Evolutionary conservation across 2,888 invertebrate species (phyloP).

Genomic region (Tenodera sinensis): DNA sequence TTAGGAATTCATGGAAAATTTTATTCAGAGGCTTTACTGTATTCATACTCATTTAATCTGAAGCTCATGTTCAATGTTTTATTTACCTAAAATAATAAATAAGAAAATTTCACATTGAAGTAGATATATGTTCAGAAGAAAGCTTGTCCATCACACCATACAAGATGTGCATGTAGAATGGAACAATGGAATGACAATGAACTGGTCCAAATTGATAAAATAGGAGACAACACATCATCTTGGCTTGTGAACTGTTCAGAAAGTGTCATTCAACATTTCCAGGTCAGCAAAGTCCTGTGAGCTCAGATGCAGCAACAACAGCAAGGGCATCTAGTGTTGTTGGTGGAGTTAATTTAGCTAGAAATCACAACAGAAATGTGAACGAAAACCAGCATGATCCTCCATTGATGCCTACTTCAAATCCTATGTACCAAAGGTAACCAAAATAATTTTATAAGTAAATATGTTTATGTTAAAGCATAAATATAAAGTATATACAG

Average conservation of each 20-base stretch:
- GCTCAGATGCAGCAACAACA: constrained; percentile 80
- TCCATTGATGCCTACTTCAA: constrained; percentile 53
- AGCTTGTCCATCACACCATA: too few relatives aligned
- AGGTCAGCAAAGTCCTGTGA: constrained; percentile 77
- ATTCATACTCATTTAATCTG: too few relatives aligned
- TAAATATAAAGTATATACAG: too few relatives aligned
- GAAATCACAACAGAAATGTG: constrained; percentile 28
- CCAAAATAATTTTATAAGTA: background rate
- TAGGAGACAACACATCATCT: background rate
- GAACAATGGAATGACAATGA: background rate
- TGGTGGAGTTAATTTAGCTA: constrained; percentile 35
- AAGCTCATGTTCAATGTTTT: too few relatives aligned
- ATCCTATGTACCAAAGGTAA: constrained; percentile 62
- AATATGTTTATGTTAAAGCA: too few relatives aligned
- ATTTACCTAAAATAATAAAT: too few relatives aligned
- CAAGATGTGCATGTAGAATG: background rate
- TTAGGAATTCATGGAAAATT: too few relatives aligned
- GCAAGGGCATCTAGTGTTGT: constrained; percentile 68
- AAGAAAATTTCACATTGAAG: too few relatives aligned
- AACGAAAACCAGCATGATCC: constrained; percentile 35
- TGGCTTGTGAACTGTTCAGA: background rate
- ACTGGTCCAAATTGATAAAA: background rate
- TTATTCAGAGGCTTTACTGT: too few relatives aligned
- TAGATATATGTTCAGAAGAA: too few relatives aligned
- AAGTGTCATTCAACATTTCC: background rate